Evolutionary conservation across 2,113 vertebrate genomes (phyloP), one percentile per base, ranked within the genome.

Genomic region (Coracopsis vasa): DNA sequence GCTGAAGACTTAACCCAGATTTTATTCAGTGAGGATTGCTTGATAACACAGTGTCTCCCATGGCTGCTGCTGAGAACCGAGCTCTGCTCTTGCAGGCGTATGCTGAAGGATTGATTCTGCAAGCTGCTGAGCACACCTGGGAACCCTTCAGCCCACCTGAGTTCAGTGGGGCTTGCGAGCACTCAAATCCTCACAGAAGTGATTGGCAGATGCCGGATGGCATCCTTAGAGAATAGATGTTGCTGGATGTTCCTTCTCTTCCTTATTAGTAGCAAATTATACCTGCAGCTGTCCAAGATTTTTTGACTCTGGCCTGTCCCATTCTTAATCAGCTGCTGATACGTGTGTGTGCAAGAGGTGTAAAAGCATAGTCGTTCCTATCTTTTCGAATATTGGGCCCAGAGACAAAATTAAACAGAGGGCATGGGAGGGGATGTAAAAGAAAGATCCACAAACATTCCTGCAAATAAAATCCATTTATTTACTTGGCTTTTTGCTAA

Each of bases 231-330:
- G 95, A 94, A 91, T 94, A 95, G 72, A 41, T 50, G 41, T 45
- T 94, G 75, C 64, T 92, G 77, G 47, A 87, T 96, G 37, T 66
- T 94, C 83, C 70, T 94, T 94, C 91, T 31, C 77, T 86, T 92
- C 51, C 77, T 94, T 96, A 91, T 94, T 92, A 95, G 86, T 24
- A 91, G 73, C 51, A 96, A 96, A 94, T 96, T 96, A 92, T 85
- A 92, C 45, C 79, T 31, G 73, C 90, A 96, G 70, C 90, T 96
- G 92, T 60, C 92, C 92, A 83, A 83, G 77, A 54, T 60, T 89
- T 88, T 93, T 84, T 96, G 33, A 65, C 70, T 94, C 60, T 86
- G 69, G 39, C 72, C 77, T 86, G 72, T 81, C 86, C 92, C 65
- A 24, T 84, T 51, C 83, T 71, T 96, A 94, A 97, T 90, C 88